Evolutionary conservation across 64 coral and sea anemone genomes (phyloP), one percentile per base, ranked within the genome.

Genomic region (Montipora cactus): DNA sequence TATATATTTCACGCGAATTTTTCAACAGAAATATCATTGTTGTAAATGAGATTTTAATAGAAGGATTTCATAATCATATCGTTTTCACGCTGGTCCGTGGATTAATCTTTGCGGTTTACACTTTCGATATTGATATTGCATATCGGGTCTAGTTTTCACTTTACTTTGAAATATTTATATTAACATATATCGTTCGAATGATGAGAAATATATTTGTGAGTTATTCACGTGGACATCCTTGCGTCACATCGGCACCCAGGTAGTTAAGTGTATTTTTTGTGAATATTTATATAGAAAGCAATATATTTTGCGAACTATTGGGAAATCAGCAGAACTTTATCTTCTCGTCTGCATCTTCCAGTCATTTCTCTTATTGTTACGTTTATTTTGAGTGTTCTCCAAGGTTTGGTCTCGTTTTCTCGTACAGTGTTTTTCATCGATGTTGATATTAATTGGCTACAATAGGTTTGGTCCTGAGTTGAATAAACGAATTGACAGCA

Each of bases 101-200:
- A n/a, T 67, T 23, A 70, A 71, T 78, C 12, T 5, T 9, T 22
- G 5, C 25, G 2, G 8, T 84, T 84, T 47, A 67, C 61, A 67
- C 81, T 84, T 67, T 37, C 37, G 37, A 37, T 21, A 67, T 47
- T 71, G 9, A 70, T 86, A 71, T 86, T 86, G 70, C 64, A 47
- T 4, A 47, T 49, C 44, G 47, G 46, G 67, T 86, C 11, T 37
- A 37, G 37, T 84, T 86, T 71, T 71, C 82, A 86, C 62, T 47
- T 72, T 72, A 46, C 7, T 71, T 46, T 86, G 64, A 86, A 86
- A 50, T 19, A 72, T 86, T 86, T 86, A 64, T 71, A 86, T 23
- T 50, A 71, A 86, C 49, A 86, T n/a, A 86, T 71, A 86, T 86
- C 82, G 68, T 86, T 4, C 66, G 66, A 3, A 18, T 22, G 37